Percentiles rank a stretch among this genome's conserved stretches.
Conservation (phyloP, 2,797 vertebrate genomes). For the Anguilla pacifica region DNA sequence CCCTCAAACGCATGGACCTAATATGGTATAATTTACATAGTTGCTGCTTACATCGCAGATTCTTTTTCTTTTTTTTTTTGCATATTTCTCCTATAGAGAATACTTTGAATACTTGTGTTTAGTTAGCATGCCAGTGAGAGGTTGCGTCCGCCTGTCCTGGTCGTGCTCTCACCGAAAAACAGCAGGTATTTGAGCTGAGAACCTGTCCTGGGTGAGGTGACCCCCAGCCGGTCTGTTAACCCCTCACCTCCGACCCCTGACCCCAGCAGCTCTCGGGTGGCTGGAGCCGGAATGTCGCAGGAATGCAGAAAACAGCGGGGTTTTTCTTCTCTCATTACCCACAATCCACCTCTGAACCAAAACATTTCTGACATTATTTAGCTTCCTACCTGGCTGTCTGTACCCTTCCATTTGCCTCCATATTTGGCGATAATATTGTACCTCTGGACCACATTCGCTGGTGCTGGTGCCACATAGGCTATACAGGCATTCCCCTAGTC, state of each 20-base stretch:
- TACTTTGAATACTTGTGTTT: not conserved
- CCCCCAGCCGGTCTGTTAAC: not conserved
- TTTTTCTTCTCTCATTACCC: not conserved
- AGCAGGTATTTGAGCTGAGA: not conserved
- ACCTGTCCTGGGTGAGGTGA: not conserved
- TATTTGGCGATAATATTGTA: not conserved
- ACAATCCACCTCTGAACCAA: not conserved
- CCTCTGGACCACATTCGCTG: not conserved
- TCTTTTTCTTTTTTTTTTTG: not conserved
- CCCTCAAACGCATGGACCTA: not conserved
- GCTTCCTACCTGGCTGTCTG: not conserved
- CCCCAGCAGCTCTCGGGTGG: not conserved
- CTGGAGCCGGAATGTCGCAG: not conserved
- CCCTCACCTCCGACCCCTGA: not conserved
- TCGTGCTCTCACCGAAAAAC: not conserved
- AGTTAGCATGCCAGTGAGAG: not conserved
- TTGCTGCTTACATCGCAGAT: not conserved
- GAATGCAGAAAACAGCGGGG: not conserved
- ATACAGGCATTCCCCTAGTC: not conserved
- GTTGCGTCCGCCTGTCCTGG: not conserved
- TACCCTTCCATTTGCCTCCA: not conserved
- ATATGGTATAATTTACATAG: not conserved
- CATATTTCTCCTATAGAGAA: not conserved
- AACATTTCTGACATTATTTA: not conserved
- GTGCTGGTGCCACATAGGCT: not conserved